A percentile compares a stretch with the other conserved stretches of the same genome.
Evolutionary conservation across 2,888 invertebrate species (phyloP).

Genomic region (Melinaea menophilus): DNA sequence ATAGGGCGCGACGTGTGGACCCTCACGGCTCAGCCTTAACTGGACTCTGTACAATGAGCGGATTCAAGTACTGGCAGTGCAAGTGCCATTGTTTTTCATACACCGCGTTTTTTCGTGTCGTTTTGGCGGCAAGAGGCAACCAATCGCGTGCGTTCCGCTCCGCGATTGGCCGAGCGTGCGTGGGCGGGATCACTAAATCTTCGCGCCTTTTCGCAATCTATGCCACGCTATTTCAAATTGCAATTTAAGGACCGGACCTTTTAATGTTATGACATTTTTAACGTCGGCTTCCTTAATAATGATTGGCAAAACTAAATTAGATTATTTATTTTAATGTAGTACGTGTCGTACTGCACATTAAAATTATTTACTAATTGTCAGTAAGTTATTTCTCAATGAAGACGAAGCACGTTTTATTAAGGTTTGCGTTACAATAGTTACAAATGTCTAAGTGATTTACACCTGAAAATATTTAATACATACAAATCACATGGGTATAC

Average conservation of each 20-base stretch:
- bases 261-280: constrained; percentile 10
- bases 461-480: too few species aligned
- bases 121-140: constrained; percentile 45
- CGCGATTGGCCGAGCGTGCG: constrained; percentile 49
- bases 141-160: constrained; percentile 50
- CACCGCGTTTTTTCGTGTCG: constrained; percentile 38
- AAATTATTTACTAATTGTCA: too few species aligned
- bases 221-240: constrained; percentile 38
- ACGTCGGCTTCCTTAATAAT: not conserved
- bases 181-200: constrained; percentile 42
- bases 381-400: too few species aligned
- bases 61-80: constrained; percentile 36
- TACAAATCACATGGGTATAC: too few species aligned
- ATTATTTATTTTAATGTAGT: too few species aligned
- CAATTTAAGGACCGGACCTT: constrained; percentile 44
- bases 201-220: constrained; percentile 52
- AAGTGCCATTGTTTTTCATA: constrained; percentile 68
- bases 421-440: too few species aligned
- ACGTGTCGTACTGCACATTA: too few species aligned
- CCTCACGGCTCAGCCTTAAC: constrained; percentile 30
- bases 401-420: too few species aligned
- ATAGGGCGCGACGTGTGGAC: constrained; percentile 1
- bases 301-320: not conserved
- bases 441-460: too few species aligned
- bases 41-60: constrained; percentile 44